phyloP scores from a whole-genome alignment of 37 sponge, comb jelly and placozoan species.

The Agelas oroides region DNA sequence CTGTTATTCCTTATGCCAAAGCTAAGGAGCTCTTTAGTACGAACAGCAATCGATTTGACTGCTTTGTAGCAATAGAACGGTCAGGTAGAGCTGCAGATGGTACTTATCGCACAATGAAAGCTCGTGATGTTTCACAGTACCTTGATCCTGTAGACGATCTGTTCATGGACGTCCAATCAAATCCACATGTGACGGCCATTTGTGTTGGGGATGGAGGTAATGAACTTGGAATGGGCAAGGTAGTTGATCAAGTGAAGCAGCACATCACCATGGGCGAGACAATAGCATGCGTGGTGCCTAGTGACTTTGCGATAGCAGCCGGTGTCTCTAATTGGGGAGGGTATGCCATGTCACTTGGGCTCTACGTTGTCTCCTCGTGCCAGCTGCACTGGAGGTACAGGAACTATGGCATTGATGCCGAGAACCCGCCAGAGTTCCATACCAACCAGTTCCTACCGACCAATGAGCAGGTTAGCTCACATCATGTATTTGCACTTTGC shows the following conservation, averaged over 20 bases:
- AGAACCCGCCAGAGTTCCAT: neutral
- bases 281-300: constrained; percentile 62
- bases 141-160: constrained; percentile 77
- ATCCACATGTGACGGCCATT: constrained; percentile 63
- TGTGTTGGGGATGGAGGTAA: constrained; percentile 96
- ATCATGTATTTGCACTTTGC: too few relatives aligned
- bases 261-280: constrained; percentile 46
- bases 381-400: constrained; percentile 82
- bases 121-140: constrained; percentile 54
- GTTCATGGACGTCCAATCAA: constrained; percentile 46
- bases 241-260: constrained; percentile 41
- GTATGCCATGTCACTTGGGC: constrained; percentile 78
- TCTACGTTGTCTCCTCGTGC: constrained; percentile 66
- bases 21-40: constrained; percentile 2
- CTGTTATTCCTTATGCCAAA: constrained; percentile 17
- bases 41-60: constrained; percentile 35
- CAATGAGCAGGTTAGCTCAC: constrained; percentile 69
- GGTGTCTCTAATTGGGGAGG: constrained; percentile 98
- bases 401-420: constrained; percentile 65
- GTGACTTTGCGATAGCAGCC: constrained; percentile 72
- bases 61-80: constrained; percentile 90
- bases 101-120: constrained; percentile 77
- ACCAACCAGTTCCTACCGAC: constrained; percentile 50
- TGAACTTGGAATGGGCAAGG: constrained; percentile 96
- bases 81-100: constrained; percentile 77